Conservation (phyloP, 2,797 vertebrate species). For the Heterohyrax brucei region DNA sequence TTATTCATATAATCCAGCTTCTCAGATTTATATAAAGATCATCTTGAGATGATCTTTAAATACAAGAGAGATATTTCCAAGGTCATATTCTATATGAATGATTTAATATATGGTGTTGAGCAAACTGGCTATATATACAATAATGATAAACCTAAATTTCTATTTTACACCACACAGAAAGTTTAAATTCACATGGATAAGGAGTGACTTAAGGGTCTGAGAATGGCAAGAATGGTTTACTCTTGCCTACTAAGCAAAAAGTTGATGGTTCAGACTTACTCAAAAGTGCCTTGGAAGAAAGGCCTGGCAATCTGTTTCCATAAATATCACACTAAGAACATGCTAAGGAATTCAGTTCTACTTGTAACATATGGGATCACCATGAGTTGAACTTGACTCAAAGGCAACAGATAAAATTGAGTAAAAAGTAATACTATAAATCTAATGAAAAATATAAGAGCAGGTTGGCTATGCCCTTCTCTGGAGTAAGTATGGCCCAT, state of each 20-base stretch:
- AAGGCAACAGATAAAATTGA: conserved; percentile 13
- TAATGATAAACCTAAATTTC: not conserved
- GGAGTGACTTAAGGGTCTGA: not conserved
- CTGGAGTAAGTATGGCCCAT: not conserved
- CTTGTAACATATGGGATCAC: not conserved
- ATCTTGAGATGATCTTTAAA: no score
- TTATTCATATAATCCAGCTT: no score
- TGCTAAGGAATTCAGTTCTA: not conserved
- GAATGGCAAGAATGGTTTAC: not conserved
- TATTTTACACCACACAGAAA: not conserved
- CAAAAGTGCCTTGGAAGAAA: not conserved
- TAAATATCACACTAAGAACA: not conserved
- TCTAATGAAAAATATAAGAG: not conserved
- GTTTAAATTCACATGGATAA: not conserved
- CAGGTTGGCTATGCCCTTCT: accelerated
- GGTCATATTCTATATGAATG: not conserved
- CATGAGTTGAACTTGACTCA: not conserved
- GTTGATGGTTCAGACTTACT: not conserved
- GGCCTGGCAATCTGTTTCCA: not conserved
- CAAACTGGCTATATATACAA: not conserved
- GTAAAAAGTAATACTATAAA: not conserved
- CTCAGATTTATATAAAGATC: no score
- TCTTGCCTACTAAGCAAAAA: not conserved
- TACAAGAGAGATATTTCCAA: no score
- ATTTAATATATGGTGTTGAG: not conserved